These are phyloP conservation scores for Gymnarchus niloticus DNA, from an alignment of 2,113 vertebrate genomes.

Conservation along the genomic window DNA sequence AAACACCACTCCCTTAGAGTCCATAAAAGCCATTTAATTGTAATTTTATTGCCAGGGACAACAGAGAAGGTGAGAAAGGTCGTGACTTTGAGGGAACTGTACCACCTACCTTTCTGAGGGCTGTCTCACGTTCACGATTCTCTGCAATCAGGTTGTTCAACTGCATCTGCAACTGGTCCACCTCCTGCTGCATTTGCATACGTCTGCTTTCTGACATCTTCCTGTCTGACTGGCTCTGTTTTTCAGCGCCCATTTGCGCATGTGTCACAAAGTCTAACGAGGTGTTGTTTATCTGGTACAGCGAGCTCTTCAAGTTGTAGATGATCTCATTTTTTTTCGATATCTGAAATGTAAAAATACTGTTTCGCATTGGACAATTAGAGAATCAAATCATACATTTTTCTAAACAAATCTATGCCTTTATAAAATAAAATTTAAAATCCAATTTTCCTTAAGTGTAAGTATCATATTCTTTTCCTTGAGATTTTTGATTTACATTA, in stretches of 20 bases:
- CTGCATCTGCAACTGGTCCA: constrained; percentile 49
- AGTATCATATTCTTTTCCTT: not conserved
- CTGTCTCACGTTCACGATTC: constrained; percentile 59
- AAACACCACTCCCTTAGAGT: not conserved
- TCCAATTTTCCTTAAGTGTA: not conserved
- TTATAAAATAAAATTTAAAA: constrained; percentile 8
- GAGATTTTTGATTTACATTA: not conserved
- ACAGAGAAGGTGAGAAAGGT: not conserved
- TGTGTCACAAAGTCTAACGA: constrained; percentile 47
- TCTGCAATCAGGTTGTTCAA: constrained; percentile 54
- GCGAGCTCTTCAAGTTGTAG: constrained; percentile 52
- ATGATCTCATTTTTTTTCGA: constrained; percentile 57
- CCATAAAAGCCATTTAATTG: not conserved
- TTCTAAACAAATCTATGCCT: not conserved
- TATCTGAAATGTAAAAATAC: constrained; percentile 53
- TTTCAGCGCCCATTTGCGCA: constrained; percentile 47
- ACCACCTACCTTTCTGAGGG: constrained; percentile 65
- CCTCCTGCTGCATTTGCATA: constrained; percentile 57
- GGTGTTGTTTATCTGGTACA: constrained; percentile 51
- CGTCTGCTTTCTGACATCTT: constrained; percentile 49
- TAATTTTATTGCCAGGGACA: not conserved
- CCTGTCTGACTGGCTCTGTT: constrained; percentile 50
- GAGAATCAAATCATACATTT: not conserved
- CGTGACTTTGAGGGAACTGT: not conserved
- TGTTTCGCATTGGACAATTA: not conserved